Percentiles rank a stretch among this genome's conserved stretches.
Conservation (phyloP, 2,797 vertebrate species). For the Gallinago stenura region DNA sequence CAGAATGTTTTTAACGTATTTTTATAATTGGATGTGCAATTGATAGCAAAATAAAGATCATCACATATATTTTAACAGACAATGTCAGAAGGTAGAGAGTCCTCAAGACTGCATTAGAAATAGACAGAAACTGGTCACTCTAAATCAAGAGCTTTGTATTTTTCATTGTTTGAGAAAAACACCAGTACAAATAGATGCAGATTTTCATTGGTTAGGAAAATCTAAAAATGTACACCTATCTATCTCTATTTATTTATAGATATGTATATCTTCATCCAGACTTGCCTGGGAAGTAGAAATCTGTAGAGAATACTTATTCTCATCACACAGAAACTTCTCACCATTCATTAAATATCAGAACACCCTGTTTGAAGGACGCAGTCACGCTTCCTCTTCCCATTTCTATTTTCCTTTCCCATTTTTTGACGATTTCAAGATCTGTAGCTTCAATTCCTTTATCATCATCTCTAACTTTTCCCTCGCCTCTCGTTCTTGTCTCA, state of each 20-base stretch:
- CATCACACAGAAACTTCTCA: slow-evolving; percentile 58
- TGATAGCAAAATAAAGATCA: slow-evolving; percentile 59
- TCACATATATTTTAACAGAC: slow-evolving; percentile 53
- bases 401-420: slow-evolving; percentile 78
- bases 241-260: slow-evolving; percentile 63
- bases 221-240: slow-evolving; percentile 76
- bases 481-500: slow-evolving; percentile 91
- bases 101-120: slow-evolving; percentile 84
- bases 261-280: slow-evolving; percentile 63
- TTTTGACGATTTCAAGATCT: slow-evolving; percentile 85
- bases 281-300: slow-evolving; percentile 60
- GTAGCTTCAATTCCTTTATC: slow-evolving; percentile 89
- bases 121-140: slow-evolving; percentile 80
- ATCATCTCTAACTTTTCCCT: slow-evolving; percentile 92
- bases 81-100: slow-evolving; percentile 66
- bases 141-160: slow-evolving; percentile 79
- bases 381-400: neutral
- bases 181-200: slow-evolving; percentile 77
- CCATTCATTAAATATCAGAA: slow-evolving; percentile 59
- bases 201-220: slow-evolving; percentile 84
- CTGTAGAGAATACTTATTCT: slow-evolving; percentile 44
- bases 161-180: slow-evolving; percentile 70
- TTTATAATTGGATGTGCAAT: slow-evolving; percentile 59
- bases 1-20: neutral
- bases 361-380: slow-evolving; percentile 59